Percentiles rank a stretch among this genome's conserved stretches.
Conservation (phyloP, 2,113 vertebrate species). For the Vimba vimba region DNA sequence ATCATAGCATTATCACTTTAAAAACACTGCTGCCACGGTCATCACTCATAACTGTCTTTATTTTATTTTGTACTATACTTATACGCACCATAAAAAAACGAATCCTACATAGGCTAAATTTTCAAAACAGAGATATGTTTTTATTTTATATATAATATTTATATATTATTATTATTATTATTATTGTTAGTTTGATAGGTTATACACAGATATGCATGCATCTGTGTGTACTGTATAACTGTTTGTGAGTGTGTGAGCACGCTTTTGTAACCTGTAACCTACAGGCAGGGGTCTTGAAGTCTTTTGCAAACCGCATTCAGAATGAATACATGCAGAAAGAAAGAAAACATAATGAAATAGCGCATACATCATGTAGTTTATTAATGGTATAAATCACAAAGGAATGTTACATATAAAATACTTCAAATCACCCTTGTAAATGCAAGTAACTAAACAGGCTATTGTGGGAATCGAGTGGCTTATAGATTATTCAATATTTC, state of each 20-base stretch:
- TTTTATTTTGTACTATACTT: conserved; percentile 2
- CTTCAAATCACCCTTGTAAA: not conserved
- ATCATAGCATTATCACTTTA: not conserved
- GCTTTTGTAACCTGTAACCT: conserved; percentile 13
- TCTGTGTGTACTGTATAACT: conserved; percentile 17
- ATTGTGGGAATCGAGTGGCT: not conserved
- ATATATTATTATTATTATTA: not conserved
- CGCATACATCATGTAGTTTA: not conserved
- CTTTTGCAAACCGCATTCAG: conserved; percentile 8
- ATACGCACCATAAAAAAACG: not conserved
- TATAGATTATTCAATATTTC: not conserved
- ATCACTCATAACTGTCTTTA: not conserved
- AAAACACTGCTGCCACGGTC: not conserved
- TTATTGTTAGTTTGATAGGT: not conserved
- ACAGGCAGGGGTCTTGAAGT: conserved; percentile 31
- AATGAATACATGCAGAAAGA: not conserved
- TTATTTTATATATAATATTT: too few species aligned
- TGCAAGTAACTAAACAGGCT: not conserved
- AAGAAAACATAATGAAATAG: not conserved
- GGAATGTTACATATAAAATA: not conserved
- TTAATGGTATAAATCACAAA: not conserved
- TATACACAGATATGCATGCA: conserved; percentile 7
- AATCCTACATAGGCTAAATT: not conserved
- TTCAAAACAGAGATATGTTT: not conserved
- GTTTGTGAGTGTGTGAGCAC: conserved; percentile 19